Percentiles rank a stretch among this genome's conserved stretches.
Conservation (phyloP, 2,797 vertebrate species). For the Melanotaenia parkinsoni region DNA sequence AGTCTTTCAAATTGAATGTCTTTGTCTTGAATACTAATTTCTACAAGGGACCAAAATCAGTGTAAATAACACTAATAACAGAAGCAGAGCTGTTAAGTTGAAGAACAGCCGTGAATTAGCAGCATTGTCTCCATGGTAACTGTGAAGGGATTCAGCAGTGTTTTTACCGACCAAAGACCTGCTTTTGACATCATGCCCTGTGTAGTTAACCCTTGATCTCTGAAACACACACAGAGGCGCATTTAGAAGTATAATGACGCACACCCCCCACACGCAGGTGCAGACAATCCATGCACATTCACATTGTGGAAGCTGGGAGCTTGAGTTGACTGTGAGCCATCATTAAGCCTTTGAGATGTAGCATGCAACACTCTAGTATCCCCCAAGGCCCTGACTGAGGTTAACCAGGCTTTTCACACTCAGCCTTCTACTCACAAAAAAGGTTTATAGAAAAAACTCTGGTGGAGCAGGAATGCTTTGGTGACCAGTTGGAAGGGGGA, state of each 20-base stretch:
- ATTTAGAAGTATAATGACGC: slow-evolving; percentile 51
- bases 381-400: slow-evolving; percentile 69
- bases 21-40: slow-evolving; percentile 36
- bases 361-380: slow-evolving; percentile 61
- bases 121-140: slow-evolving; percentile 77
- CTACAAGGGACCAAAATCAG: slow-evolving; percentile 34
- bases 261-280: slow-evolving; percentile 3
- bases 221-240: slow-evolving; percentile 61
- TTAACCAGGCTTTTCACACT: slow-evolving; percentile 76
- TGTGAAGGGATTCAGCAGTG: slow-evolving; percentile 56
- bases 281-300: slow-evolving; percentile 34
- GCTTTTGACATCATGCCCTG: slow-evolving; percentile 71
- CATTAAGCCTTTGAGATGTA: slow-evolving; percentile 76
- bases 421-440: slow-evolving; percentile 49
- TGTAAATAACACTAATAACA: slow-evolving; percentile 43
- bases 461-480: slow-evolving; percentile 32
- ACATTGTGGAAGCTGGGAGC: slow-evolving; percentile 38
- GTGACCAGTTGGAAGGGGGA: slow-evolving; percentile 17
- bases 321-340: slow-evolving; percentile 70
- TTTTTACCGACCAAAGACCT: slow-evolving; percentile 68
- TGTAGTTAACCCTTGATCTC: slow-evolving; percentile 77
- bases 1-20: slow-evolving; percentile 23
- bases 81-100: slow-evolving; percentile 45
- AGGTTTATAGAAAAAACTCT: slow-evolving; percentile 39
- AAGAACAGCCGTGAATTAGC: slow-evolving; percentile 57